Conservation (phyloP, 2,888 invertebrate genomes). For the Oxyscelio sp. region DNA sequence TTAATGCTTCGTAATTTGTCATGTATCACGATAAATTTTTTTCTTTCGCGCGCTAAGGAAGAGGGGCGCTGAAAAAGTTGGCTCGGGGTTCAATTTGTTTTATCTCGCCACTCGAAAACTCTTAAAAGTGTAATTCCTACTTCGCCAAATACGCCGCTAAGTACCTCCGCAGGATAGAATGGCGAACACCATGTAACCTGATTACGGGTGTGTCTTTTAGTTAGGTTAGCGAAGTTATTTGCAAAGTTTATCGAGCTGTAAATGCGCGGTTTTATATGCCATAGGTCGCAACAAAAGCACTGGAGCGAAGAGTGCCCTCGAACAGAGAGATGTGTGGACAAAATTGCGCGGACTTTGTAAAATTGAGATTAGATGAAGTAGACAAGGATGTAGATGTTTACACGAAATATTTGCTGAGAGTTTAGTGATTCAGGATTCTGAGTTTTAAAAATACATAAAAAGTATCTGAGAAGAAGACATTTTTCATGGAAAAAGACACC, state of each 20-base stretch:
- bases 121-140: slow-evolving; percentile 34
- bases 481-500: too few relatives aligned
- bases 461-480: too few relatives aligned
- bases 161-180: not conserved
- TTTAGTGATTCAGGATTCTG: too few relatives aligned
- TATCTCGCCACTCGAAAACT: slow-evolving; percentile 35
- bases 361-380: not conserved
- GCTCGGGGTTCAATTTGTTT: slow-evolving; percentile 24
- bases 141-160: slow-evolving; percentile 16
- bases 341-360: not conserved
- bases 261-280: slow-evolving; percentile 1
- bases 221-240: slow-evolving; percentile 1
- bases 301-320: not conserved
- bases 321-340: not conserved
- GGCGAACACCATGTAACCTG: slow-evolving; percentile 17
- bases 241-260: slow-evolving; percentile 6
- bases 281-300: not conserved
- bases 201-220: slow-evolving; percentile 5
- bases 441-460: too few relatives aligned
- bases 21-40: slow-evolving; percentile 40
- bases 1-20: slow-evolving; percentile 43
- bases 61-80: too few relatives aligned
- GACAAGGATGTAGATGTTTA: too few relatives aligned
- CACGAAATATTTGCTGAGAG: too few relatives aligned
- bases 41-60: not conserved